phyloP scores from a whole-genome alignment of 2,888 invertebrate genomes.

The Erpobdella octoculata region DNA sequence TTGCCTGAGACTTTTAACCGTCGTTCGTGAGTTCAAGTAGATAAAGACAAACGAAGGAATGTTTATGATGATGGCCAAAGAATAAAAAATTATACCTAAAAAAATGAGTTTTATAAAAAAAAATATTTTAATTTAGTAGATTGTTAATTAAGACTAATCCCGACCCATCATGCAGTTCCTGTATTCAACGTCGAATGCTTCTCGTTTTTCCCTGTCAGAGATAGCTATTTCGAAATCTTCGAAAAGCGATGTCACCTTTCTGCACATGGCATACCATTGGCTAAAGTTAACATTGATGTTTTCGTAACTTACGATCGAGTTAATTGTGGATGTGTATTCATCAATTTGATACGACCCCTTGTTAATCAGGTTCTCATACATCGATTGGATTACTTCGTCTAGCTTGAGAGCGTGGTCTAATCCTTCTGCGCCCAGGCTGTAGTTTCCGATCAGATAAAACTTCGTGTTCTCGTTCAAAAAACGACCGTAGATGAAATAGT shows the following conservation, averaged over 20 bases:
- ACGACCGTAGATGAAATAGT: background rate
- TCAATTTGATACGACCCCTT: background rate
- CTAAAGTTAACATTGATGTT: background rate
- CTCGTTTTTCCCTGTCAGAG: background rate
- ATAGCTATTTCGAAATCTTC: background rate
- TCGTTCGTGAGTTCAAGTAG: conserved; percentile 12
- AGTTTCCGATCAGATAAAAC: conserved; percentile 1
- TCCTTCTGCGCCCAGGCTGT: background rate
- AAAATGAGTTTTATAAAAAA: background rate
- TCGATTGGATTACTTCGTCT: background rate
- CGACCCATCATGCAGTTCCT: background rate
- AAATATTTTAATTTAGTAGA: background rate
- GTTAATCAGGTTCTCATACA: background rate
- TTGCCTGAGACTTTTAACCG: conserved; percentile 12
- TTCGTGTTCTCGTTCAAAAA: background rate
- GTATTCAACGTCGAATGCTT: conserved; percentile 3
- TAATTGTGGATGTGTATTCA: background rate
- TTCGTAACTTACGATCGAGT: background rate
- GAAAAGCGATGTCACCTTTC: background rate
- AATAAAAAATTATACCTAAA: conserved; percentile 15
- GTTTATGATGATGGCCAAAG: conserved; percentile 3
- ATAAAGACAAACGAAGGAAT: conserved; percentile 5
- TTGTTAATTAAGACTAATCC: background rate
- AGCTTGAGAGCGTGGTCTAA: background rate
- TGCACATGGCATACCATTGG: background rate